phyloP scores from a whole-genome alignment of 2,797 vertebrate species.

The Helostoma temminkii region DNA sequence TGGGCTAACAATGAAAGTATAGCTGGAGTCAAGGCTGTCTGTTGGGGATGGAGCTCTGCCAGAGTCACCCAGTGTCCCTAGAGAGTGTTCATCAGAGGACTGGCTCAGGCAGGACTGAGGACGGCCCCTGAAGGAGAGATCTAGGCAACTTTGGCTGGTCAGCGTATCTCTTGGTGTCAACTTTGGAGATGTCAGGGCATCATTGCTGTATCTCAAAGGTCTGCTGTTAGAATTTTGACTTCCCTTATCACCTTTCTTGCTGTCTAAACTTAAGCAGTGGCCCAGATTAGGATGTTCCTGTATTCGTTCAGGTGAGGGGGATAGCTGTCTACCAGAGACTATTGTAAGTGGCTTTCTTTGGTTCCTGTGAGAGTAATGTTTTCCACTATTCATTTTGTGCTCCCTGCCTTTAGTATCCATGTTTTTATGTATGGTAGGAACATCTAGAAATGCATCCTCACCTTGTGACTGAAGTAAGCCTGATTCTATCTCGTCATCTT shows the following conservation, averaged over 20 bases:
- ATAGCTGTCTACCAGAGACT: conserved; percentile 46
- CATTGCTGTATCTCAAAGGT: conserved; percentile 44
- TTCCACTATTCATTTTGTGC: conserved; percentile 38
- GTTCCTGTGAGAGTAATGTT: conserved; percentile 48
- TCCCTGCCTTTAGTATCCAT: conserved; percentile 67
- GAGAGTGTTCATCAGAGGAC: conserved; percentile 79
- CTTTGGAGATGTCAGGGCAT: conserved; percentile 43
- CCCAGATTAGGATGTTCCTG: conserved; percentile 44
- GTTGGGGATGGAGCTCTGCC: conserved; percentile 80
- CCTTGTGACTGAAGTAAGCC: conserved; percentile 56
- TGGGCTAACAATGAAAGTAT: conserved; percentile 86
- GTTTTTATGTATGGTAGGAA: conserved; percentile 73
- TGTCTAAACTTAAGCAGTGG: conserved; percentile 61
- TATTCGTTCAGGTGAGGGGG: conserved; percentile 66
- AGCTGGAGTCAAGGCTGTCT: conserved; percentile 87
- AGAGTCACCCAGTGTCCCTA: conserved; percentile 67
- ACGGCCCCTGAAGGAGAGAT: conserved; percentile 70
- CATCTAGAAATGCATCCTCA: conserved; percentile 75
- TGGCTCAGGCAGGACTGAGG: conserved; percentile 75
- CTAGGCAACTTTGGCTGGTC: conserved; percentile 78
- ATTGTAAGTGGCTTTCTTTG: conserved; percentile 50
- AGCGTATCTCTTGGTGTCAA: conserved; percentile 57
- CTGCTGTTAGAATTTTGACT: conserved; percentile 45
- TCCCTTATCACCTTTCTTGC: conserved; percentile 46
- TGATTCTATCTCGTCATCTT: conserved; percentile 74